Conservation (phyloP, 2,797 vertebrate species). For the Sebastes itinus region DNA sequence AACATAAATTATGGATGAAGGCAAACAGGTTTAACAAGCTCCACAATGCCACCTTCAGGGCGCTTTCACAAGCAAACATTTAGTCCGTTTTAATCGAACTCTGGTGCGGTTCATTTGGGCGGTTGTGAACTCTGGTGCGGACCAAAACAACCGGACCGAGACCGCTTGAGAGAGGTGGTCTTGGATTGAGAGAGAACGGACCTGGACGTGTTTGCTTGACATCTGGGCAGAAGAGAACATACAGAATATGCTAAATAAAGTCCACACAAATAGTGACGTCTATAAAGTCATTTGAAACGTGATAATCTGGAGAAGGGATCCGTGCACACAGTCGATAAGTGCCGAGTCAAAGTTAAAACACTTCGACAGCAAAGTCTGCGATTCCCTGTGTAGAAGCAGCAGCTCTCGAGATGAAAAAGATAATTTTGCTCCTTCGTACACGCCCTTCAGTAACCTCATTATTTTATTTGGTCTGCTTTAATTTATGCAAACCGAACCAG, state of each 20-base stretch:
- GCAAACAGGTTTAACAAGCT: background rate
- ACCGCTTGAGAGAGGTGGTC: background rate
- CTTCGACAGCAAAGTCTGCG: too few relatives aligned
- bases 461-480: background rate
- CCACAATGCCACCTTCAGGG: background rate
- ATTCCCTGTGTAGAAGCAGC: too few relatives aligned
- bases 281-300: background rate
- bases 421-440: too few relatives aligned
- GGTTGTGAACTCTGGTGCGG: too few relatives aligned
- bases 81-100: background rate
- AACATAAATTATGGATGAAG: conserved; percentile 47
- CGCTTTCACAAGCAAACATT: background rate
- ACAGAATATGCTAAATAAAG: background rate
- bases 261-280: background rate
- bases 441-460: background rate
- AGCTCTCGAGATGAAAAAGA: too few relatives aligned
- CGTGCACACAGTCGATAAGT: too few relatives aligned
- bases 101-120: background rate
- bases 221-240: background rate
- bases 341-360: too few relatives aligned
- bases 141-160: background rate
- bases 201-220: background rate
- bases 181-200: background rate
- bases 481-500: background rate
- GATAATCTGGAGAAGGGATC: background rate